A percentile compares a stretch with the other conserved stretches of the same genome.
Evolutionary conservation across 2,113 vertebrate genomes (phyloP).

Genomic region (Climacteris rufus): DNA sequence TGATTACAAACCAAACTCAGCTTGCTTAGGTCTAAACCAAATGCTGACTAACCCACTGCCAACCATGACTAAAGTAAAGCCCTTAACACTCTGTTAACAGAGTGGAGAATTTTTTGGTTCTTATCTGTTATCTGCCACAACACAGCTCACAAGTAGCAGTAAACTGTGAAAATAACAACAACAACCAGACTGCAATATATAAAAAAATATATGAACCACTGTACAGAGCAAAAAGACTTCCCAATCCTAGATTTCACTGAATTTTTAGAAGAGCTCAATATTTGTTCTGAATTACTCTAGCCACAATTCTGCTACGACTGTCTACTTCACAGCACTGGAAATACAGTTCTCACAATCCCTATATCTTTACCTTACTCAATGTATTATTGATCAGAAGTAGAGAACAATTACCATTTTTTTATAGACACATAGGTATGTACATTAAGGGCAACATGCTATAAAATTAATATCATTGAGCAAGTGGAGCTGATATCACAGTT

Average conservation of each 20-base stretch:
- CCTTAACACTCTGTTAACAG: neutral
- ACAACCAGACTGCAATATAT: neutral
- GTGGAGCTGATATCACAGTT: neutral
- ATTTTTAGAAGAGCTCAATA: neutral
- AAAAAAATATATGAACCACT: neutral
- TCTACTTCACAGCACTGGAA: neutral
- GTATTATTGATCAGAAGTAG: neutral
- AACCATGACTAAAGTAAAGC: neutral
- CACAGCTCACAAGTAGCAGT: neutral
- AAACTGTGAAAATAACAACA: neutral
- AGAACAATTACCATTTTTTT: neutral
- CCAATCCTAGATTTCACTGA: neutral
- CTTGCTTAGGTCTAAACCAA: neutral
- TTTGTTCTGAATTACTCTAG: neutral
- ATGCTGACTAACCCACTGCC: neutral
- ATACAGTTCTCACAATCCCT: neutral
- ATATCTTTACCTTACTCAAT: neutral
- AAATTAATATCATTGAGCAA: neutral
- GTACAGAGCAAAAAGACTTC: neutral
- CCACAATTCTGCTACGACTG: neutral
- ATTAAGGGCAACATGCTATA: neutral
- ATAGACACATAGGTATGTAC: neutral
- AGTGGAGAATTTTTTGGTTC: neutral
- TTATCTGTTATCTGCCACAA: neutral
- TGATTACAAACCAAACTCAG: neutral